Evolutionary conservation across 2,888 invertebrate genomes (phyloP).

Genomic region (Coelinius sp.): DNA sequence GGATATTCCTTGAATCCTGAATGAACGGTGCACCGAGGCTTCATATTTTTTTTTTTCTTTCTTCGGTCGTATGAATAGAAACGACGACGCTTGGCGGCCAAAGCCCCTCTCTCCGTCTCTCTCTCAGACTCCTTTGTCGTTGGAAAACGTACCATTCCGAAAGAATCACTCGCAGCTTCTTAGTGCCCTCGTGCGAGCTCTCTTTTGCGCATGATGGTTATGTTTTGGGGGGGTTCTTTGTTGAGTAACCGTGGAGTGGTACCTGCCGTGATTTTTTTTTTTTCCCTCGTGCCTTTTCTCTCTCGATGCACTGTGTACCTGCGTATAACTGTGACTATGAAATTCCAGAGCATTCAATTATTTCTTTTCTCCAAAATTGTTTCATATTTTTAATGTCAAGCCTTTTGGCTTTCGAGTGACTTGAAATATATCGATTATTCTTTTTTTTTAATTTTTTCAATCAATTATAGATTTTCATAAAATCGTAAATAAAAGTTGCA

Average conservation of each 20-base stretch:
- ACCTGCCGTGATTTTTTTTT: conserved; percentile 59
- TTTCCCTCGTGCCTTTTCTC: background rate
- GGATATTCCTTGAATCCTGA: conserved; percentile 60
- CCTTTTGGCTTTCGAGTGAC: background rate
- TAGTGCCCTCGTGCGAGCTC: conserved; percentile 43
- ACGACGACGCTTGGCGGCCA: conserved; percentile 2
- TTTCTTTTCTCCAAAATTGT: conserved; percentile 1
- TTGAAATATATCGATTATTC: background rate
- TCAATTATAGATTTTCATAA: too few species aligned
- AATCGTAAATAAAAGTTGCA: too few species aligned
- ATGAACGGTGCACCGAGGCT: conserved; percentile 58
- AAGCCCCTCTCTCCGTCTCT: background rate
- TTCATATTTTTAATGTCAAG: background rate
- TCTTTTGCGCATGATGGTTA: conserved; percentile 36
- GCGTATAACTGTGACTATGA: conserved; percentile 39
- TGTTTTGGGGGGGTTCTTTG: conserved; percentile 12
- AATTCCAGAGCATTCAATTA: conserved; percentile 34
- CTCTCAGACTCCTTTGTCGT: conserved; percentile 31
- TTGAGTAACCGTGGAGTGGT: conserved; percentile 44
- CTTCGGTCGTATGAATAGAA: conserved; percentile 19
- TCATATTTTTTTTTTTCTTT: conserved; percentile 47
- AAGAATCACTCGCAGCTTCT: conserved; percentile 64
- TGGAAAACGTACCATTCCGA: conserved; percentile 53
- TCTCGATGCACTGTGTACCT: conserved; percentile 36
- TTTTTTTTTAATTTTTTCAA: background rate